Evolutionary conservation across 2,888 invertebrate species (phyloP), one percentile per base, ranked within the genome.

Genomic region (Chouioia cunea): DNA sequence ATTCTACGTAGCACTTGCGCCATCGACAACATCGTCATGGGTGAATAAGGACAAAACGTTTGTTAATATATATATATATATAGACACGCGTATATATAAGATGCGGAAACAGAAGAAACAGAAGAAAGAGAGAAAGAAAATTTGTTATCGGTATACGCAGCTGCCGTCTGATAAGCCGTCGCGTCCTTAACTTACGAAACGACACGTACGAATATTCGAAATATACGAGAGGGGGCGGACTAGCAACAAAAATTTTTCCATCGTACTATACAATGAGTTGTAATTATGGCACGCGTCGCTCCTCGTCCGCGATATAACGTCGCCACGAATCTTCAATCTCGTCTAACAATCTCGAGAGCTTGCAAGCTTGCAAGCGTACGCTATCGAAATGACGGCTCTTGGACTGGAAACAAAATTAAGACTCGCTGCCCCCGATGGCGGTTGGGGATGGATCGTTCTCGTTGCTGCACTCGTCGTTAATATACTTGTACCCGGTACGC

Each of bases 401-500:
- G 56, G 15, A 4, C 27, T 36, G n/a, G 36, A 53, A 3, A 4
- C 6, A 23, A 22, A n/a, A 2, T 83, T 82, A 63, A 85, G 81
- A 75, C 76, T 80, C 70, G 82, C 86, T 10, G 86, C 87, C 50
- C 87, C 87, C 47, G 87, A 87, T 72, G 87, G 87, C 66, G 87
- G 87, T 53, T 87, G 87, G 86, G 87, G 87, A 18, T 87, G 87
- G 87, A 80, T 86, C 70, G 84, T 87, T 15, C 80, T 87, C 23
- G 74, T 80, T 8, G 87, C 78, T 60, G 91, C 94, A 4, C 92
- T 94, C 72, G 81, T 93, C 74, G 94, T 95, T 72, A 95, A 95
- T 83, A 91, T 95, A 76, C 87, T 95, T 27, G 93, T 95, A 57
- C 94, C 95, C 1, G 95, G 95, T 36, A 95, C 93, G 2, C 92